Conservation (phyloP, 2,888 invertebrate genomes). For the Apotomis capreana region DNA sequence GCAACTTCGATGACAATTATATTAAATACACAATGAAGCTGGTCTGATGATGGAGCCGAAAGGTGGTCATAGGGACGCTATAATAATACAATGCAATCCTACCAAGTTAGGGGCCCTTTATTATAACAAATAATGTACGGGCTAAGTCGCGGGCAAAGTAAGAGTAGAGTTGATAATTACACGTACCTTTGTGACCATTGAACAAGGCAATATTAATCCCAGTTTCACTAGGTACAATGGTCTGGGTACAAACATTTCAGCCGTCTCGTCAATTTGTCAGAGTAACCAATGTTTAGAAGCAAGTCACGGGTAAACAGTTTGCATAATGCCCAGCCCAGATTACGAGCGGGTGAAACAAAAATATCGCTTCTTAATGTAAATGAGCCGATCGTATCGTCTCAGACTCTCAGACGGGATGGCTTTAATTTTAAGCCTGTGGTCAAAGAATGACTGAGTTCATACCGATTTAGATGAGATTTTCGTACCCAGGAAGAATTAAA, state of each 20-base stretch:
- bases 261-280: conserved; percentile 16
- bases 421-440: conserved; percentile 32
- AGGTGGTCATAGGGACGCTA: no score
- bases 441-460: not conserved
- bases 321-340: conserved; percentile 41
- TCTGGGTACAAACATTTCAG: conserved; percentile 1
- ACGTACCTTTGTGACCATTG: no score
- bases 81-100: no score
- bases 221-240: not conserved
- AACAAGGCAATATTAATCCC: no score
- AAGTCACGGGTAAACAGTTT: conserved; percentile 42
- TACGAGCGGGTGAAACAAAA: conserved; percentile 39
- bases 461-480: not conserved
- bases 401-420: conserved; percentile 7
- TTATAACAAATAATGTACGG: no score
- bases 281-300: conserved; percentile 38
- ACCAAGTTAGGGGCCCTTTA: no score
- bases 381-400: conserved; percentile 35
- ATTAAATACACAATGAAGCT: no score
- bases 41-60: no score
- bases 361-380: conserved; percentile 43
- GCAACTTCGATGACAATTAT: no score
- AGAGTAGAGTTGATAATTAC: no score
- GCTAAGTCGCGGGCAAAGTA: no score
- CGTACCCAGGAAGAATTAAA: conserved; percentile 6